Evolutionary conservation across 2,888 invertebrate species (phyloP), one percentile per base, ranked within the genome.

Genomic region (Sarcophaga carnaria): DNA sequence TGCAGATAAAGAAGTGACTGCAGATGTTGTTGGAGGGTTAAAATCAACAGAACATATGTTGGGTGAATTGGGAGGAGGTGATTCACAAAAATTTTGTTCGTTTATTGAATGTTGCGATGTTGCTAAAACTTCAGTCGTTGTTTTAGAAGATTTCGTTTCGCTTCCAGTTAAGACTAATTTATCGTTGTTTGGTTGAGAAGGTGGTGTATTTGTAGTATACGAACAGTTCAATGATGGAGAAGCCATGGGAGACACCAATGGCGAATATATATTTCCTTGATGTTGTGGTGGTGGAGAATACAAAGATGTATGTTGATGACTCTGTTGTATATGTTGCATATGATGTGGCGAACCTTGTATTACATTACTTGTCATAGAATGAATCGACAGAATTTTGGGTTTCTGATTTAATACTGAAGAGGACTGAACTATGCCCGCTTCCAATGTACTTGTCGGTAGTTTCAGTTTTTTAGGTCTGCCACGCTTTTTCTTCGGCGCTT

Each of bases 391-490:
- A 5, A 77, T 49, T 90, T 80, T 92, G 88, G 88, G 92, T 91
- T 83, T 93, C 90, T 88, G 76, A n/a, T 94, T 94, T 76, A 94
- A 94, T n/a, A 93, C 93, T 25, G 94, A 93, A 8, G 93, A 62
- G 6, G 83, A 93, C 80, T 94, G 93, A 80, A 94, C 94, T 80
- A 94, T 94, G 90, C 94, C 94, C 90, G 94, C 71, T 85, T 94
- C 91, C 11, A 89, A 22, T 62, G 90, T 88, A 76, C 88, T 90
- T 12, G 89, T 60, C 14, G 80, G 86, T 1, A 95, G 95, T 88
- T 96, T 95, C 22, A 97, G 96, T 94, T 98, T 98, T 94, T 98
- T 98, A 86, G 98, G 97, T 86, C 97, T 95, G 25, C 98, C 97
- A 45, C 98, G 94, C 92, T 98, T 97, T 94, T 98, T 98, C 94